Base-by-base conservation (phyloP, 2,797 vertebrate genomes). In the Tachyglossus aculeatus region DNA sequence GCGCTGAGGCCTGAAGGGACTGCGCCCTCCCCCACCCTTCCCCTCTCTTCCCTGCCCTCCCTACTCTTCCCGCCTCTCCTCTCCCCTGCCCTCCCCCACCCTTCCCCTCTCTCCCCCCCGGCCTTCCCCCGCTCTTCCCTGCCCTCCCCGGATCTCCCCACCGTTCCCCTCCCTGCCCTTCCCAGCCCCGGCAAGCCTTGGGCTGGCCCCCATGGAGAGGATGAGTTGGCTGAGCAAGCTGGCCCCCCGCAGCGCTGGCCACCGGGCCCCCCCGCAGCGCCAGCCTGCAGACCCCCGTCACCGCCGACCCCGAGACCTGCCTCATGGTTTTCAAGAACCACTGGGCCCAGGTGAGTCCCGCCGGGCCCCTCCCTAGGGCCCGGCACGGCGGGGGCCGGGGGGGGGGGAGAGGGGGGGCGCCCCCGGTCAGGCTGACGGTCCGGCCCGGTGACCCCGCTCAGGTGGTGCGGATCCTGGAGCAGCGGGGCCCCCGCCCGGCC, bases 301-400 rank as follows among this genome's bases (percentile, higher is more conserved):
- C 91, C 0, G 96, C 97, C 0, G 97, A 99, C 90, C 97, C 97
- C 0, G 97, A 99, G 89, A 99, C 97, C 48, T 98, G 97, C 90
- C 94, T 98, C 53, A 98, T 99, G 95, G 97, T 99, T 75, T 98
- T 98, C 90, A 94, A 98, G 91, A 99, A 98, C 90, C 97, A 98
- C 87, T 99, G 97, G 97, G 94, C 95, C 78, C 97, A 99, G 95
- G 97, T 98, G 83, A 91, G 91, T 69, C 36, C 59, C 31, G 33
- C 0, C 65, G 32, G 55, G 21, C 24, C 10, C n/a, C n/a, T n/a
- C n/a, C n/a, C 36, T 2, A 52, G 16, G 53, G 19, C 29, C 51
- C 22, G 15, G 11, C n/a, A n/a, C n/a, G n/a, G n/a, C n/a, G n/a
- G n/a, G n/a, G n/a, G n/a, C n/a, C n/a, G n/a, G n/a, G n/a, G 21